phyloP scores from a whole-genome alignment of 2,113 vertebrate species.

The Rhinichthys klamathensis region DNA sequence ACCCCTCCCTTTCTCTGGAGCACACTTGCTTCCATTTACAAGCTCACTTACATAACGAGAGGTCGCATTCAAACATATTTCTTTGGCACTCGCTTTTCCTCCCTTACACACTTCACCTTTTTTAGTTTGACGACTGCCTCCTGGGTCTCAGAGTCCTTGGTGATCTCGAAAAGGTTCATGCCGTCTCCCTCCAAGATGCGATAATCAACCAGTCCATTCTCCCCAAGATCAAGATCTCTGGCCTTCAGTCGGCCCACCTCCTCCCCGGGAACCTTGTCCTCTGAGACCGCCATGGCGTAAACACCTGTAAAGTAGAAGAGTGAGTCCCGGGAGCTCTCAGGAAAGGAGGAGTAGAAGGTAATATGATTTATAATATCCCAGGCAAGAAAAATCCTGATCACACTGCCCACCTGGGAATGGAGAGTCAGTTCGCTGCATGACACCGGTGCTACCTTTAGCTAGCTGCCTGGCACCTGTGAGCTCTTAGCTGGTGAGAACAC shows the following conservation, averaged over 20 bases:
- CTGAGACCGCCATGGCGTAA: constrained; percentile 91
- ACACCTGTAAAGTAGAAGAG: constrained; percentile 77
- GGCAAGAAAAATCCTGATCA: constrained; percentile 33
- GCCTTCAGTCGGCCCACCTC: constrained; percentile 94
- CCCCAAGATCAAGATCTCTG: constrained; percentile 92
- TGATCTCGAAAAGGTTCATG: constrained; percentile 86
- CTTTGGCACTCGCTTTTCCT: not conserved
- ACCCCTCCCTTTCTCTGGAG: not conserved
- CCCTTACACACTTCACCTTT: constrained; percentile 77
- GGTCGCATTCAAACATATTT: not conserved
- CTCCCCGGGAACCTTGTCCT: constrained; percentile 89
- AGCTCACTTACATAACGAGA: constrained; percentile 5
- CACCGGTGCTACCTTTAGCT: constrained; percentile 40
- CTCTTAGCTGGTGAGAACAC: constrained; percentile 30
- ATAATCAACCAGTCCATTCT: constrained; percentile 93
- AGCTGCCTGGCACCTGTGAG: constrained; percentile 41
- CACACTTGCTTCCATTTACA: constrained; percentile 40
- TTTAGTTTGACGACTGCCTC: constrained; percentile 95
- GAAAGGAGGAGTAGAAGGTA: not conserved
- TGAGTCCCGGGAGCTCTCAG: not conserved
- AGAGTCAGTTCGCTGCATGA: constrained; percentile 23
- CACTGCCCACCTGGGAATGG: not conserved
- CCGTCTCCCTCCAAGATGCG: constrained; percentile 91
- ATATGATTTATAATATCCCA: constrained; percentile 30
- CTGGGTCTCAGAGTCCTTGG: constrained; percentile 91